Evolutionary conservation across 2,113 vertebrate species (phyloP).

Genomic region (Mola mola): DNA sequence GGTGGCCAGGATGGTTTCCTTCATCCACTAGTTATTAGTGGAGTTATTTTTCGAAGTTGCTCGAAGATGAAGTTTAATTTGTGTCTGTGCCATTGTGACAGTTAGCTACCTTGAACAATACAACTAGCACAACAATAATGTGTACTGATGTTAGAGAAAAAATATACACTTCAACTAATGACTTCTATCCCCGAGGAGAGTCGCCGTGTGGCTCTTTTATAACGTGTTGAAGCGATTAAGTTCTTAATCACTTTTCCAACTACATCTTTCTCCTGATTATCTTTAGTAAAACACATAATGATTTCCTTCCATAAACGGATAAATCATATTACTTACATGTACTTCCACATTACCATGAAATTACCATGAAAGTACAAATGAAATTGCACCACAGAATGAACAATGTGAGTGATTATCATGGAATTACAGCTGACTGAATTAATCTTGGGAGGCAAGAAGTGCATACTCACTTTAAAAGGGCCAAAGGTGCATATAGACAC

Average conservation of each 20-base stretch:
- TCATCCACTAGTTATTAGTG: too few species aligned
- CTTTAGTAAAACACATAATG: slow-evolving; percentile 7
- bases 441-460: not conserved
- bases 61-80: too few species aligned
- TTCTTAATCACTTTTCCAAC: slow-evolving; percentile 3
- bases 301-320: slow-evolving; percentile 14
- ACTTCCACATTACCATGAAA: slow-evolving; percentile 4
- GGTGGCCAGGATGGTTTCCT: too few species aligned
- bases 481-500: not conserved
- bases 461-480: not conserved
- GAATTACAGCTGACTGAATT: slow-evolving; percentile 14
- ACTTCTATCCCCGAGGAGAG: too few species aligned
- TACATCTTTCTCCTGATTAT: slow-evolving; percentile 14
- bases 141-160: too few species aligned
- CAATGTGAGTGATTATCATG: slow-evolving; percentile 27
- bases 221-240: slow-evolving; percentile 5
- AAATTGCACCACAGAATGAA: slow-evolving; percentile 6
- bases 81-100: too few species aligned
- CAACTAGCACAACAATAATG: too few species aligned
- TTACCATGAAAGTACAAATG: slow-evolving; percentile 3
- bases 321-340: slow-evolving; percentile 24
- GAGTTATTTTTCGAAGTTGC: too few species aligned
- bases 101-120: too few species aligned
- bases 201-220: slow-evolving; percentile 3
- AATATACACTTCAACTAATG: too few species aligned